Percentiles rank a stretch among this genome's conserved stretches.
phyloP scores from a whole-genome alignment of 1,140 invertebrate species.

The Frieseomelitta varia region DNA sequence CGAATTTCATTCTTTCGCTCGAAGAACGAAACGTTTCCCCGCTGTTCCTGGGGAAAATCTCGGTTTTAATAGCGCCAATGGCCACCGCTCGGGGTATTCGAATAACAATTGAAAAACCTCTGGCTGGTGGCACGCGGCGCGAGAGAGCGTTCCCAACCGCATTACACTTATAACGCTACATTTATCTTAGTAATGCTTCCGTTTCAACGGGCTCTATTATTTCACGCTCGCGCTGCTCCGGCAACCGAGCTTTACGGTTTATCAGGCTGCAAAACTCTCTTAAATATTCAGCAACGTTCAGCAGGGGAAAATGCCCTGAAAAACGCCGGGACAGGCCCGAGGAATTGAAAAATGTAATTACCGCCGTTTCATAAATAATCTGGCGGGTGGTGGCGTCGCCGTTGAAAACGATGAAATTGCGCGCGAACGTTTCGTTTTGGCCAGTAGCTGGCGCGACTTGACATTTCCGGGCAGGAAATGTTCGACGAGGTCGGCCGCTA shows the following conservation, averaged over 20 bases:
- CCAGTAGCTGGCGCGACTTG: not conserved
- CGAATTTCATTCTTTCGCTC: not conserved
- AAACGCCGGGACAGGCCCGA: not conserved
- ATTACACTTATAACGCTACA: not conserved
- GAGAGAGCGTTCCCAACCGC: not conserved
- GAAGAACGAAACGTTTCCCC: not conserved
- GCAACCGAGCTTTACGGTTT: not conserved
- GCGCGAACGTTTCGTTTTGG: not conserved
- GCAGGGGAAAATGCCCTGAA: too few species aligned
- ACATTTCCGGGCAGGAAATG: not conserved
- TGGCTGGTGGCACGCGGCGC: too few species aligned
- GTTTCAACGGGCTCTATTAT: not conserved
- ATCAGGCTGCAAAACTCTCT: not conserved
- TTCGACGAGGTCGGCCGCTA: not conserved
- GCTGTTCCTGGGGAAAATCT: not conserved
- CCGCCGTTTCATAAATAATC: not conserved
- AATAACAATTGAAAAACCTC: not conserved
- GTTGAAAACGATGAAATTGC: not conserved
- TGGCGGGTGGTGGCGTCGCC: too few species aligned
- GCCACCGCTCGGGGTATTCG: not conserved
- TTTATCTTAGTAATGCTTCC: constrained; percentile 14
- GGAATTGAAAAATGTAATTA: not conserved
- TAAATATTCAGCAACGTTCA: constrained; percentile 12
- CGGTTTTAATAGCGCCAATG: not conserved
- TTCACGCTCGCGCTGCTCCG: not conserved